These are phyloP conservation scores for Romanogobio albipinnatus DNA, from an alignment of 2,113 vertebrate species.

Conservation along the genomic window DNA sequence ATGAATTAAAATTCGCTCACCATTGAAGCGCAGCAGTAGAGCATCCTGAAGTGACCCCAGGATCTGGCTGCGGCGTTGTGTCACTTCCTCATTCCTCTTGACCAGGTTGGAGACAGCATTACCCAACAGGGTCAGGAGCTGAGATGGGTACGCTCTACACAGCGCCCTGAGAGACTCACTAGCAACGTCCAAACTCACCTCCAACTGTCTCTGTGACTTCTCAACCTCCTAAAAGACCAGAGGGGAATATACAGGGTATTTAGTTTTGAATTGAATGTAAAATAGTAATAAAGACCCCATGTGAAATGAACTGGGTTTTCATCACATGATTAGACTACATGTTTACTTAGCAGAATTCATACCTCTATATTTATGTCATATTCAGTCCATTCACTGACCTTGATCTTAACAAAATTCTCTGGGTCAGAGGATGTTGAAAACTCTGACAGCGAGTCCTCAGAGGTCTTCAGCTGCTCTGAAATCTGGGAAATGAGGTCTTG, in stretches of 20 bases:
- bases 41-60: slow-evolving; percentile 83
- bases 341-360: background rate
- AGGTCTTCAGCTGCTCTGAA: slow-evolving; percentile 75
- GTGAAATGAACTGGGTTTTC: background rate
- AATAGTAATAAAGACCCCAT: background rate
- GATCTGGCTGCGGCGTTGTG: slow-evolving; percentile 80
- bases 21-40: slow-evolving; percentile 83
- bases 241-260: background rate
- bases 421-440: slow-evolving; percentile 75
- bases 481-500: slow-evolving; percentile 83
- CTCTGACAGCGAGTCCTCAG: slow-evolving; percentile 79
- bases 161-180: slow-evolving; percentile 85
- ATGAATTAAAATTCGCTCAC: slow-evolving; percentile 74
- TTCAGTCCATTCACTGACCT: slow-evolving; percentile 72
- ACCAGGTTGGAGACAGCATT: slow-evolving; percentile 80
- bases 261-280: background rate
- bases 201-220: slow-evolving; percentile 83
- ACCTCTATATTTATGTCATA: background rate
- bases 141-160: slow-evolving; percentile 86
- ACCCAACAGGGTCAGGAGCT: slow-evolving; percentile 84
- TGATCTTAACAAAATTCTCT: slow-evolving; percentile 83
- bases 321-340: background rate
- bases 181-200: slow-evolving; percentile 79
- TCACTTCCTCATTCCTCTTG: slow-evolving; percentile 85
- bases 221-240: slow-evolving; percentile 79